Evolutionary conservation across 2,113 vertebrate species (phyloP).

Genomic region (Gobio gobio): DNA sequence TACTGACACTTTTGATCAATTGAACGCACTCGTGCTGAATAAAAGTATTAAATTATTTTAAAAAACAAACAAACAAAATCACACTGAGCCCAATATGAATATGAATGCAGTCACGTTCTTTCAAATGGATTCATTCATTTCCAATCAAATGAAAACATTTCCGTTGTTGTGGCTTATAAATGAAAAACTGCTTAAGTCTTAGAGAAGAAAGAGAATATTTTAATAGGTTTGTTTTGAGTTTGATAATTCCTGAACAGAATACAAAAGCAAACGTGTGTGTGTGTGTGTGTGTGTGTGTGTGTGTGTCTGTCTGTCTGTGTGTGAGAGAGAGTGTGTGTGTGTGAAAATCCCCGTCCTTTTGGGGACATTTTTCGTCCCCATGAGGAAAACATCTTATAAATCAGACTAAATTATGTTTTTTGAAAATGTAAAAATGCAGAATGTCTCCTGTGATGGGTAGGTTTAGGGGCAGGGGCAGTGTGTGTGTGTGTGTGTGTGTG

Average conservation of each 20-base stretch:
- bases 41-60: neutral
- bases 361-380: no score
- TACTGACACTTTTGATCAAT: neutral
- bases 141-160: neutral
- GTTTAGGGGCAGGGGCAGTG: no score
- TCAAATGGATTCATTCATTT: neutral
- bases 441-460: no score
- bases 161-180: neutral
- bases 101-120: neutral
- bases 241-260: neutral
- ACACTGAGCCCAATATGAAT: neutral
- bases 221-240: neutral
- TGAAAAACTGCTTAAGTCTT: neutral
- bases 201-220: neutral
- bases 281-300: neutral
- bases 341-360: no score
- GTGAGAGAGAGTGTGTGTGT: neutral
- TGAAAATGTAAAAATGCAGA: no score
- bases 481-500: no score
- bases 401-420: no score
- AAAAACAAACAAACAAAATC: neutral
- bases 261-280: neutral
- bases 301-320: neutral
- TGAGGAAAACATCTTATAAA: no score
- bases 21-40: neutral